Base-by-base conservation (phyloP, 2,113 vertebrate genomes). In the Bujurquina vittata region DNA sequence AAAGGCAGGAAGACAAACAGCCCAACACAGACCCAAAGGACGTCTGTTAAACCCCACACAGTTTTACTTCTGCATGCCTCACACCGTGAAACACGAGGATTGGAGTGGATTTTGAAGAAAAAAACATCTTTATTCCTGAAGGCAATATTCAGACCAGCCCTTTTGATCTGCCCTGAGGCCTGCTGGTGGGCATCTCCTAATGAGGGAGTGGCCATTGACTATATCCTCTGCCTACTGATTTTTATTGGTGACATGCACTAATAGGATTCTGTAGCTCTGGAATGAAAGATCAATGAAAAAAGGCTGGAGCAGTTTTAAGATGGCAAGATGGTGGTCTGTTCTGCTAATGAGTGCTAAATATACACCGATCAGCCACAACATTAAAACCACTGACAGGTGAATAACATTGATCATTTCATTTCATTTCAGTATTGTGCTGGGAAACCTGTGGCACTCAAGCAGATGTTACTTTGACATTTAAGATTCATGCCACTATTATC, bases 81-180 rank as follows among this genome's bases (percentile, higher is more conserved):
- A 85, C 72, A 80, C 80, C 87, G 74, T 72, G 62, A 83, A 85
- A 87, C 84, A 80, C 73, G 62, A 73, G 1, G 10, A 88, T 77
- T 84, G 60, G 74, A 85, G 83, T 46, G 79, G 69, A 74, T 69
- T 80, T 59, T 75, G 60, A 57, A 31, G 73, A 61, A 55, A 37
- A 69, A 65, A 46, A 14, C 62, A 52, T 2, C 46, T 52, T 46
- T 56, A 74, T 79, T 87, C 77, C 81, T 87, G 75, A 82, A 79
- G 83, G 85, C 69, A 5, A 90, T 91, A 89, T 93, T 93, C 85
- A 88, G 87, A 87, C 84, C 80, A 83, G 73, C 40, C 79, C 60
- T 60, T 92, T 85, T 86, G 88, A 93, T 93, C 87, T 93, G 92
- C 93, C 93, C 93, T 46, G 81, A 89, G 91, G 93, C 90, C 78